Evolutionary conservation across 2,113 vertebrate genomes (phyloP), one percentile per base, ranked within the genome.

Genomic region (Smithornis capensis): DNA sequence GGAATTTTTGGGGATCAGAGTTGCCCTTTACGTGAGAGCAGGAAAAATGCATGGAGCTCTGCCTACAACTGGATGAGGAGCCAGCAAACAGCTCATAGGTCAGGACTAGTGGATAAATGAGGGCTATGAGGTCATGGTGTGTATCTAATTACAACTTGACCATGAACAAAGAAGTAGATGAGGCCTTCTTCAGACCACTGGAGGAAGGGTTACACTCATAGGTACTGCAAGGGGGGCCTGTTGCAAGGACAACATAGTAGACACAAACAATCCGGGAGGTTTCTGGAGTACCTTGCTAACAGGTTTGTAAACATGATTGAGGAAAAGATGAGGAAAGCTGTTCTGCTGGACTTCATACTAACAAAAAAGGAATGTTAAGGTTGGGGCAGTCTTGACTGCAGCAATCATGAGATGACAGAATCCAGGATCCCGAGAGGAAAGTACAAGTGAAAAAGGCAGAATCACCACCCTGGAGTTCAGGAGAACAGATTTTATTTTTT

Each of bases 1-100:
- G 16, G 13, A 6, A 6, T 17, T 14, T 2, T 5, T 14, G 9
- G 2, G 4, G 14, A 4, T 1, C 24, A 65, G 59, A 56, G 11
- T 6, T 79, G 13, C 6, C 4, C 19, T 76, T 71, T 44, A 49
- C 3, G 2, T 16, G 10, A n/a, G 16, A 83, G n/a, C 6, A 25
- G 18, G 3, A 75, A 15, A 50, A 79, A 38, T 31, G 8, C 4
- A 12, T n/a, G 25, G 23, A 40, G 14, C 7, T 67, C 40, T 57
- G 21, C 28, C 47, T 35, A 28, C 21, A 47, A n/a, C 23, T 62
- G 42, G 29, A 10, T n/a, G 12, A 49, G 25, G 15, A 87, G 22
- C 7, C 29, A 24, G 5, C 4, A 37, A 21, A 13, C n/a, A 76
- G 8, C 9, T 87, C 57, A 24, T 6, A 42, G 37, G 11, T 67